Percentiles rank a stretch among this genome's conserved stretches.
These are phyloP conservation scores for Seriola dumerili DNA, from an alignment of 2,113 vertebrate species.

Conservation along the genomic window DNA sequence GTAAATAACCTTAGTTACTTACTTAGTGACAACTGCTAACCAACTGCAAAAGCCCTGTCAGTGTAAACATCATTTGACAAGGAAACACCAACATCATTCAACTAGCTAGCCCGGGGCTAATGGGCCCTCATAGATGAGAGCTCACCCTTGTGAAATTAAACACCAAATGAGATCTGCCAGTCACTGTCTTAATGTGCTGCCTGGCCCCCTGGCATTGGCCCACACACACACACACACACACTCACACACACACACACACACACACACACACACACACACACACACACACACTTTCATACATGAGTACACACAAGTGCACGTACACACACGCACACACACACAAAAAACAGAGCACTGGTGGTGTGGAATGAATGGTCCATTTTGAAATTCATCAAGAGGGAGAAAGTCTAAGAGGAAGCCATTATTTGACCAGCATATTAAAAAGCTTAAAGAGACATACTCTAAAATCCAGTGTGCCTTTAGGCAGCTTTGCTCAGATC, in stretches of 20 bases:
- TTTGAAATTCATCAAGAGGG: slow-evolving; percentile 63
- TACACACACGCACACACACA: slow-evolving; percentile 36
- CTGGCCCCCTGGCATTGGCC: slow-evolving; percentile 54
- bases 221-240: slow-evolving; percentile 45
- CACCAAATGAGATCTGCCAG: slow-evolving; percentile 80
- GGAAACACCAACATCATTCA: slow-evolving; percentile 41
- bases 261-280: slow-evolving; percentile 10
- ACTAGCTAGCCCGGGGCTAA: slow-evolving; percentile 56
- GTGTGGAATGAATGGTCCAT: slow-evolving; percentile 54
- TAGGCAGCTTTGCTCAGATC: slow-evolving; percentile 35
- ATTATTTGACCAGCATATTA: slow-evolving; percentile 74
- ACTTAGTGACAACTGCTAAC: background rate
- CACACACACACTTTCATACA: slow-evolving; percentile 10
- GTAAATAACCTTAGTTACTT: background rate
- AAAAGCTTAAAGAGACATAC: slow-evolving; percentile 55
- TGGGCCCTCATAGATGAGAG: slow-evolving; percentile 56
- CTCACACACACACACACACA: slow-evolving; percentile 35
- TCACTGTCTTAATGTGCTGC: slow-evolving; percentile 76
- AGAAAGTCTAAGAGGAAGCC: slow-evolving; percentile 53
- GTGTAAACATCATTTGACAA: slow-evolving; percentile 37
- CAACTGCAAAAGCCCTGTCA: slow-evolving; percentile 14
- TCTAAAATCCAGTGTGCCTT: slow-evolving; percentile 20
- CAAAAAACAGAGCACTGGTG: slow-evolving; percentile 28
- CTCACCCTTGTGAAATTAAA: slow-evolving; percentile 77
- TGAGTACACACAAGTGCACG: slow-evolving; percentile 31